Base-by-base conservation (phyloP, 2,888 invertebrate genomes). In the Nephrotoma appendiculata region DNA sequence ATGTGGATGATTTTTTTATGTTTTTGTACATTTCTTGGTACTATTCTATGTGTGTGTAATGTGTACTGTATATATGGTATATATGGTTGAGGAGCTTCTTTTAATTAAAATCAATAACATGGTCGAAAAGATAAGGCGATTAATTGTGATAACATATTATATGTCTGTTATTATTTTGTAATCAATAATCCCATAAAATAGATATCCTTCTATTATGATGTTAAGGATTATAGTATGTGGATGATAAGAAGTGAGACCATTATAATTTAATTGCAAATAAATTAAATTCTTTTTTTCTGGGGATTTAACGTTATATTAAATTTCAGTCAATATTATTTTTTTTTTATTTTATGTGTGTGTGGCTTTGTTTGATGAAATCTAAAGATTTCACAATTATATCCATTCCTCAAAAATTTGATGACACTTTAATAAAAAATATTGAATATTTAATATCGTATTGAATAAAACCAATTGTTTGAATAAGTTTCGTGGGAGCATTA, bases 101-200 rank as follows among this genome's bases (percentile, higher is more conserved):
- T 31, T 71, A 71, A 71, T 71, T 71, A 71, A 71, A 71, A 71
- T 71, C 71, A 71, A 71, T 71, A 71, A 42, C 84, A 84, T 43
- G 84, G 84, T 84, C 84, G 42, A 84, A 84, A 84, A 84, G 84
- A 84, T 84, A 84, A 84, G 84, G 84, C 84, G 84, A 84, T 84
- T 84, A 84, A 84, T 84, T 71, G 71, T 71, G 71, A 71, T 71
- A 71, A 71, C 31, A 71, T 57, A 19, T 9, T 19, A 57, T 71
- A 52, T n/a, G 52, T 6, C 15, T 57, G 52, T 57, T 57, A n/a
- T 57, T 57, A 57, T 57, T 57, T 57, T 71, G 71, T 71, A 71
- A 71, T 71, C 71, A 71, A 31, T 71, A 71, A 71, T 71, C 71
- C 71, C 71, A 71, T 71, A 71, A 19, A 71, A 71, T 31, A 19